Percentiles rank a stretch among this genome's conserved stretches.
These are phyloP conservation scores for Eueides isabella DNA, from an alignment of 1,140 invertebrate species.

Conservation along the genomic window DNA sequence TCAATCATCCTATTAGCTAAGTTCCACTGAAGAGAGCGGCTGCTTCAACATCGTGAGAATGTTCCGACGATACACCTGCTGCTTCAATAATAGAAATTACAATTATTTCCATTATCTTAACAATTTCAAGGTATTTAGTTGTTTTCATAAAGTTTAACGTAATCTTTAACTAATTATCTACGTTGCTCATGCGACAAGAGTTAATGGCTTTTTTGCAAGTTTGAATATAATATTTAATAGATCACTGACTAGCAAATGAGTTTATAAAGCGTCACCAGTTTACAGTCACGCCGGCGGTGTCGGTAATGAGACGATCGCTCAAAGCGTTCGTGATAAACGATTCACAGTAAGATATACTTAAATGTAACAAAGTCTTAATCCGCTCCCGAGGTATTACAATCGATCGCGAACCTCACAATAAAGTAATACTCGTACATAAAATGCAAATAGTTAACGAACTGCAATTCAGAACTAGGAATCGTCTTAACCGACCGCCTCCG, in stretches of 20 bases:
- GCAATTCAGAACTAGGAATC: slow-evolving; percentile 60
- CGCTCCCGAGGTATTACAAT: not conserved
- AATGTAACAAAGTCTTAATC: slow-evolving; percentile 6
- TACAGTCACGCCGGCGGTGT: not conserved
- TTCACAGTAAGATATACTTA: not conserved
- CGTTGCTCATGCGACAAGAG: not conserved
- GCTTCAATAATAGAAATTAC: not conserved
- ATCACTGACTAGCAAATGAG: not conserved
- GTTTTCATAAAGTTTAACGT: not conserved
- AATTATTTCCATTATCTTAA: not conserved
- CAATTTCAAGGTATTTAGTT: not conserved
- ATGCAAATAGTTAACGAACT: slow-evolving; percentile 69
- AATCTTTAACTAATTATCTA: not conserved
- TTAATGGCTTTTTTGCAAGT: not conserved
- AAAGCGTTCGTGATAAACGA: not conserved
- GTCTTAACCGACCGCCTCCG: slow-evolving; percentile 55
- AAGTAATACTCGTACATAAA: slow-evolving; percentile 57
- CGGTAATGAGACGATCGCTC: not conserved
- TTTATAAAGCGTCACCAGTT: not conserved
- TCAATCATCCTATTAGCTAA: not conserved
- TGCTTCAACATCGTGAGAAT: not conserved
- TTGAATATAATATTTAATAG: not conserved
- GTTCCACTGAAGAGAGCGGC: not conserved
- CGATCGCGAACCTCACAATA: slow-evolving; percentile 42
- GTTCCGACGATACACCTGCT: not conserved